Conservation (phyloP, 2,113 vertebrate genomes). For the Sterna hirundo region DNA sequence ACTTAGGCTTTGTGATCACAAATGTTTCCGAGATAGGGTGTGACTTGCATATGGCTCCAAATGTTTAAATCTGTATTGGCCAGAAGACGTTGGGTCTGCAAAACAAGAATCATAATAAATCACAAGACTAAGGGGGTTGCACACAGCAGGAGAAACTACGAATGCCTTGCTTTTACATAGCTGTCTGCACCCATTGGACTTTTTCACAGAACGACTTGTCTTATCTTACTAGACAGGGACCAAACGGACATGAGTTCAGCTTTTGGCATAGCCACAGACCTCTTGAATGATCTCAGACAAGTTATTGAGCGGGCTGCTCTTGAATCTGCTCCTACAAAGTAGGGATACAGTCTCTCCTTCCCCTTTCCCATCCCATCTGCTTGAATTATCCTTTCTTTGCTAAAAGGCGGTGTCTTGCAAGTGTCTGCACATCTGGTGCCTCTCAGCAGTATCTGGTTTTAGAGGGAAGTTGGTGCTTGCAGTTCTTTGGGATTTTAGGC, state of each 20-base stretch:
- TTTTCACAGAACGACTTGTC: not conserved
- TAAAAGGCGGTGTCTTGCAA: rapidly evolving
- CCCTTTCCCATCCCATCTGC: not conserved
- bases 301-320: not conserved
- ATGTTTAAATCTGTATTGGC: not conserved
- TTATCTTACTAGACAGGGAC: conserved; percentile 26
- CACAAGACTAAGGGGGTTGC: not conserved
- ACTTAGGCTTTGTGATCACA: not conserved
- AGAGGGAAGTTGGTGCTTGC: not conserved
- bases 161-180: not conserved
- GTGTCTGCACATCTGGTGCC: not conserved
- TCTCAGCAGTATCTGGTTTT: not conserved
- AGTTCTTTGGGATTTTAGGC: not conserved
- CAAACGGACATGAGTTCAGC: conserved; percentile 43
- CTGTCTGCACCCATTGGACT: conserved; percentile 14
- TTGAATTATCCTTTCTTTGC: not conserved
- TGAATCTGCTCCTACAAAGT: not conserved
- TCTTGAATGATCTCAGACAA: not conserved
- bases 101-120: not conserved
- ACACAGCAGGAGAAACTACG: not conserved
- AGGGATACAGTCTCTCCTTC: not conserved
- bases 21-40: not conserved
- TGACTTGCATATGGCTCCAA: not conserved
- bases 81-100: not conserved
- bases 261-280: not conserved